These are phyloP conservation scores for Scaptodrosophila lebanonensis DNA, from an alignment of 1,140 invertebrate species.

Conservation along the genomic window DNA sequence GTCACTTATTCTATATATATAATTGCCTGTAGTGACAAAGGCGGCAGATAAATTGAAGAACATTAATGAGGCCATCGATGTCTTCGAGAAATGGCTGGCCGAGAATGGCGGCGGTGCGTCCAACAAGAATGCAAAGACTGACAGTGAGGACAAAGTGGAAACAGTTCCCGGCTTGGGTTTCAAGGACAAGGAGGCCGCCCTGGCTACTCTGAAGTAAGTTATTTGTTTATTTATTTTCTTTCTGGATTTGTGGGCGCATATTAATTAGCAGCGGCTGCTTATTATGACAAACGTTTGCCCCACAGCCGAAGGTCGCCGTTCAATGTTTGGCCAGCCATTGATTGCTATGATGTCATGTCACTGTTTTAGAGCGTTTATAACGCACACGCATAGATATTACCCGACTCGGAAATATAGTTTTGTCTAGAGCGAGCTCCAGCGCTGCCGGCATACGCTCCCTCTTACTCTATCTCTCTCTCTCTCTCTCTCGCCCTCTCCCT, in stretches of 20 bases:
- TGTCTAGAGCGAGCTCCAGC: conserved; percentile 29
- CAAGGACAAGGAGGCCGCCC: conserved; percentile 80
- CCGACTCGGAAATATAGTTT: conserved; percentile 44
- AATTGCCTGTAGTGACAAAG: conserved; percentile 84
- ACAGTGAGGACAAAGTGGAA: conserved; percentile 77
- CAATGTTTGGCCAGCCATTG: conserved; percentile 19
- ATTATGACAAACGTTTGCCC: conserved; percentile 13
- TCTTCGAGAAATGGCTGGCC: conserved; percentile 83
- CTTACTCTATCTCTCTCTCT: conserved; percentile 14
- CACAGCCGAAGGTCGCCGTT: conserved; percentile 1
- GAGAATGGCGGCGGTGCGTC: conserved; percentile 79
- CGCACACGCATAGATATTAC: conserved; percentile 13
- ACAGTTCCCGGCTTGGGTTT: conserved; percentile 82
- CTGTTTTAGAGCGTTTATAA: conserved; percentile 46
- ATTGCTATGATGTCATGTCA: conserved; percentile 61
- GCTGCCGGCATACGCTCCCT: neutral
- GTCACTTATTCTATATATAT: neutral
- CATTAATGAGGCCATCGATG: conserved; percentile 82
- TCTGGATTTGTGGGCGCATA: too few species aligned
- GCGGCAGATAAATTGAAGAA: conserved; percentile 84
- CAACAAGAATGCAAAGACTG: conserved; percentile 77
- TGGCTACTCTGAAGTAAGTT: conserved; percentile 77
- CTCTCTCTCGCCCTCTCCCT: conserved; percentile 13
- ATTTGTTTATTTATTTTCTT: too few species aligned
- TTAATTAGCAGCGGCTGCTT: neutral